These are phyloP conservation scores for Bilobella aurantiaca DNA, from an alignment of 1,140 invertebrate genomes.

Conservation along the genomic window DNA sequence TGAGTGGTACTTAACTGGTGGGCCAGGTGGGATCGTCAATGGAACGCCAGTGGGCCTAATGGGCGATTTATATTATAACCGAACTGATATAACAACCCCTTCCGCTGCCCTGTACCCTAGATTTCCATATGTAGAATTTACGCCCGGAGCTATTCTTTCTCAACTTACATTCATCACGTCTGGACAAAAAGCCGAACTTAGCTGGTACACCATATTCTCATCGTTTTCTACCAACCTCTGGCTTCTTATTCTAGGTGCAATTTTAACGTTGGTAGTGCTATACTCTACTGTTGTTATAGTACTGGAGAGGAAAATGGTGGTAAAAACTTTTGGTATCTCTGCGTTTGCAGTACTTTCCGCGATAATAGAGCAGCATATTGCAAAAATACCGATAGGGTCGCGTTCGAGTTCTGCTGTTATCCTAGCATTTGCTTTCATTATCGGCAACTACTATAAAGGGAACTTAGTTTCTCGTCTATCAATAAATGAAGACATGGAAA, in stretches of 20 bases:
- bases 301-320: neutral
- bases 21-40: neutral
- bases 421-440: neutral
- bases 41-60: neutral
- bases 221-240: neutral
- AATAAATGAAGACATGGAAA: neutral
- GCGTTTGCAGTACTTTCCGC: neutral
- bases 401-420: neutral
- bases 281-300: neutral
- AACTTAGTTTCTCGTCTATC: neutral
- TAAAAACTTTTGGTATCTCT: neutral
- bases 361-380: neutral
- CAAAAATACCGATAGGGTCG: neutral
- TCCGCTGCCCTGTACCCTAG: neutral
- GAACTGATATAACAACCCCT: neutral
- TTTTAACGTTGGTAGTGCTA: no score
- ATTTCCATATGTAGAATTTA: neutral
- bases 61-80: neutral
- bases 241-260: neutral
- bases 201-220: neutral
- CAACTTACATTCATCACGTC: neutral
- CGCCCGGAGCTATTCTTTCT: no score
- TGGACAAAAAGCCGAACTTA: neutral
- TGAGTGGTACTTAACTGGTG: neutral
- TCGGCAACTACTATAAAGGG: neutral